Percentiles rank a stretch among this genome's conserved stretches.
phyloP scores from a whole-genome alignment of 2,797 vertebrate species.

The Etheostoma nigrum region DNA sequence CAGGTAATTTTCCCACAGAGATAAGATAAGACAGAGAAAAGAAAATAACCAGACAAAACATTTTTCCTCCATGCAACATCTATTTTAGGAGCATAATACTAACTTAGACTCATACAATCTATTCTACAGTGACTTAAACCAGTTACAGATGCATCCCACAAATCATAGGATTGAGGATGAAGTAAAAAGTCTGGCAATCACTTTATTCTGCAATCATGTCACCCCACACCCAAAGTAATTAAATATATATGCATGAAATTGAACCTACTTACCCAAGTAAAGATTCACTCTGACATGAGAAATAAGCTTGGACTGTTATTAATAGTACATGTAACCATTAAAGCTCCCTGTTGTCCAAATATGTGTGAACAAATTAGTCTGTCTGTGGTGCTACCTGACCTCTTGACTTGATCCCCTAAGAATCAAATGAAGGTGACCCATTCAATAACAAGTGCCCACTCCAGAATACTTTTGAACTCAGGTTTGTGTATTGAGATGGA shows the following conservation, averaged over 20 bases:
- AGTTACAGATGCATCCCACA: background rate
- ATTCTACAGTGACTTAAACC: background rate
- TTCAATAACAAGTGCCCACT: slow-evolving; percentile 54
- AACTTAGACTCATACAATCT: background rate
- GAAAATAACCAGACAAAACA: background rate
- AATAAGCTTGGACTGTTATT: background rate
- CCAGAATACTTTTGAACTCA: slow-evolving; percentile 55
- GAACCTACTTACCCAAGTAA: background rate
- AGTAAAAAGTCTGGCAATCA: slow-evolving; percentile 4
- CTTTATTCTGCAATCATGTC: background rate
- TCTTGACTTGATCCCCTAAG: slow-evolving; percentile 53
- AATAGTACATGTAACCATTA: background rate
- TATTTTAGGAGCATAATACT: background rate
- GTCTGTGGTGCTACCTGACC: slow-evolving; percentile 46
- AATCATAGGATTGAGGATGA: background rate
- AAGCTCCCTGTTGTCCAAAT: slow-evolving; percentile 30
- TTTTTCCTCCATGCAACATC: background rate
- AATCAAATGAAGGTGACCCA: slow-evolving; percentile 44
- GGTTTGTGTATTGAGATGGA: slow-evolving; percentile 81
- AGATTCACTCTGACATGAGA: background rate
- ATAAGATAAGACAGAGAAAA: no score
- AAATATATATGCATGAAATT: background rate
- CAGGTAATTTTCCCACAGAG: slow-evolving; percentile 15
- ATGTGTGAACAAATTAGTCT: slow-evolving; percentile 48
- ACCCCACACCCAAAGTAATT: slow-evolving; percentile 6